Conservation (phyloP, 30 jellyfish, hydroid and myxozoan species). For the Chironex yamaguchii region DNA sequence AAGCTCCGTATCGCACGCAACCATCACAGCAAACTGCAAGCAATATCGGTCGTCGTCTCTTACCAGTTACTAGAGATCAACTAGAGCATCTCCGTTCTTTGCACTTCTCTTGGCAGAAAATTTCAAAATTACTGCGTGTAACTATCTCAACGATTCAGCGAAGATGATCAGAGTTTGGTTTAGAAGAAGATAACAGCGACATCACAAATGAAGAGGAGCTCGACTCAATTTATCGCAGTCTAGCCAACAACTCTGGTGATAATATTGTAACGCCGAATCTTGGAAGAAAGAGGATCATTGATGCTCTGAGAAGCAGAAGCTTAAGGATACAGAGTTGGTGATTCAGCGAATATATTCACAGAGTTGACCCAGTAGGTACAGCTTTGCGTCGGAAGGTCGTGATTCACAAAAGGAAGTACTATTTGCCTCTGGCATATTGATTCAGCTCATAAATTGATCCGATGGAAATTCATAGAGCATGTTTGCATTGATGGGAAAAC, state of each 20-base stretch:
- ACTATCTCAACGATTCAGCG: constrained; percentile 17
- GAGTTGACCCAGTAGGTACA: constrained; percentile 54
- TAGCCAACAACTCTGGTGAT: neutral
- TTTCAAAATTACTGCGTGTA: constrained; percentile 7
- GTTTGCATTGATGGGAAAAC: constrained; percentile 34
- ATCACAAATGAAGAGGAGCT: constrained; percentile 22
- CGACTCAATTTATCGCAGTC: constrained; percentile 32
- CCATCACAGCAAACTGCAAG: constrained; percentile 8
- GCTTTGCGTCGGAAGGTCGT: constrained; percentile 52
- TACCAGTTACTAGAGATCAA: too few species aligned
- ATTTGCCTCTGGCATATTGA: constrained; percentile 45
- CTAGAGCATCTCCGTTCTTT: too few species aligned
- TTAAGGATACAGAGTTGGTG: constrained; percentile 21
- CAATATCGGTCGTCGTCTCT: constrained; percentile 34
- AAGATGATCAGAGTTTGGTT: constrained; percentile 19
- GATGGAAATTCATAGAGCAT: constrained; percentile 15
- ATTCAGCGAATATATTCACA: constrained; percentile 39
- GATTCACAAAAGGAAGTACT: constrained; percentile 49
- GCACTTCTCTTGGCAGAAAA: too few species aligned
- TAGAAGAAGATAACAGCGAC: constrained; percentile 23
- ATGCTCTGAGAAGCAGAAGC: constrained; percentile 50
- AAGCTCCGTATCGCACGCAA: constrained; percentile 26
- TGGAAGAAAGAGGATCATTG: constrained; percentile 35
- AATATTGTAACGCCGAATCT: constrained; percentile 28
- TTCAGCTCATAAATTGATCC: constrained; percentile 23